A percentile compares a stretch with the other conserved stretches of the same genome.
These are phyloP conservation scores for Apoda limacodes DNA, from an alignment of 2,888 invertebrate species.

Conservation along the genomic window DNA sequence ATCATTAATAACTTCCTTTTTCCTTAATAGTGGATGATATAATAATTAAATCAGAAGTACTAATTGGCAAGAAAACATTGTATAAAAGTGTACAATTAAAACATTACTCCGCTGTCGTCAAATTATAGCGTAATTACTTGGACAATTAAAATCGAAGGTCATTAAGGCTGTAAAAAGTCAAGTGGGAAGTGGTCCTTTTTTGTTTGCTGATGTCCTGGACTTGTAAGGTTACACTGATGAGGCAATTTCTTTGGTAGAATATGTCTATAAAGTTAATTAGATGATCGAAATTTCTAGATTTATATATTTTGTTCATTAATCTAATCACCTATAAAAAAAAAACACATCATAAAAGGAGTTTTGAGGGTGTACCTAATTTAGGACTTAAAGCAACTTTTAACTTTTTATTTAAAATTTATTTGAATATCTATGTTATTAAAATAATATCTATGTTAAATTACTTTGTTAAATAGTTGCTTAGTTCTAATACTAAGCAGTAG, in stretches of 20 bases:
- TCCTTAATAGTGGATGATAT: conserved; percentile 30
- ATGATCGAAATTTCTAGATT: conserved; percentile 24
- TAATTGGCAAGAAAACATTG: conserved; percentile 45
- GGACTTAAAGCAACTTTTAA: too few relatives aligned
- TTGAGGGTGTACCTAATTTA: too few relatives aligned
- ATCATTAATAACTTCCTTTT: too few relatives aligned
- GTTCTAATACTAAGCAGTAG: too few relatives aligned
- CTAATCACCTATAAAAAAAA: too few relatives aligned
- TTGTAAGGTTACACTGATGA: conserved; percentile 23
- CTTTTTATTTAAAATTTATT: too few relatives aligned
- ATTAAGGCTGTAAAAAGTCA: conserved; percentile 53
- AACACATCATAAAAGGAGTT: too few relatives aligned
- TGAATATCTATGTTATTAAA: too few relatives aligned
- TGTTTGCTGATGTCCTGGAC: conserved; percentile 33
- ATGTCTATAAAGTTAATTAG: too few relatives aligned
- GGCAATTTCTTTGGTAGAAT: too few relatives aligned
- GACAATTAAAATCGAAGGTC: conserved; percentile 60
- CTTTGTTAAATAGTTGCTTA: too few relatives aligned
- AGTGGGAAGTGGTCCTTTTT: conserved; percentile 52
- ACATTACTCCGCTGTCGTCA: conserved; percentile 55
- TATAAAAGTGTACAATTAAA: conserved; percentile 58
- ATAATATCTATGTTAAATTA: too few relatives aligned
- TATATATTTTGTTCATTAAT: conserved; percentile 23
- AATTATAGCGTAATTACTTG: conserved; percentile 61
- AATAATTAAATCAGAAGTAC: conserved; percentile 39